phyloP scores from a whole-genome alignment of 2,113 vertebrate species.

The Pimephales promelas region DNA sequence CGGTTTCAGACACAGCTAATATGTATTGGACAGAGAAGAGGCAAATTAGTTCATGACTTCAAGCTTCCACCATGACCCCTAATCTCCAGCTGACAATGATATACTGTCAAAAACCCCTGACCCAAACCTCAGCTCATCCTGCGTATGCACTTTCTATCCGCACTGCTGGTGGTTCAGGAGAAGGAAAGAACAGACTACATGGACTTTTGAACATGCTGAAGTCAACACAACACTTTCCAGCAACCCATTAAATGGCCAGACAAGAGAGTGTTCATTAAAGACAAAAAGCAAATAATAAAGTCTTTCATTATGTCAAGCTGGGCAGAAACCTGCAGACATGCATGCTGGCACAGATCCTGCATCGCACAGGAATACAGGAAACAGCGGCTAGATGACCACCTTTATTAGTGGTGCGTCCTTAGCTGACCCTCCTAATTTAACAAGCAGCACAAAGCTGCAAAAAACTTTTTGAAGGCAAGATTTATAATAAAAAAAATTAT shows the following conservation, averaged over 20 bases:
- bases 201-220: conserved; percentile 22
- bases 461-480: conserved; percentile 21
- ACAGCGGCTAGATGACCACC: conserved; percentile 16
- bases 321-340: background rate
- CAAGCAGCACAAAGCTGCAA: background rate
- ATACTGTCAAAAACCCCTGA: background rate
- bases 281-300: conserved; percentile 8
- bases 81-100: background rate
- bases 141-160: background rate
- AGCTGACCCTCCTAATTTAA: conserved; percentile 33
- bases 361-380: conserved; percentile 62
- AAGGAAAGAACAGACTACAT: conserved; percentile 1
- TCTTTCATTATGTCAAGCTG: background rate
- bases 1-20: no score
- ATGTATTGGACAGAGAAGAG: background rate
- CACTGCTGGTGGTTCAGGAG: conserved; percentile 4
- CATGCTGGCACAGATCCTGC: conserved; percentile 34
- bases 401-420: conserved; percentile 52
- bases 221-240: conserved; percentile 8
- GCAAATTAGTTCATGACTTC: background rate
- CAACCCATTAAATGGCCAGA: conserved; percentile 11
- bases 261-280: conserved; percentile 5
- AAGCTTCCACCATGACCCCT: background rate
- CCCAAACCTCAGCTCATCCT: background rate
- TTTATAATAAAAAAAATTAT: background rate